These are phyloP conservation scores for Tupaia tana DNA, from an alignment of 2,113 vertebrate species.

Conservation along the genomic window DNA sequence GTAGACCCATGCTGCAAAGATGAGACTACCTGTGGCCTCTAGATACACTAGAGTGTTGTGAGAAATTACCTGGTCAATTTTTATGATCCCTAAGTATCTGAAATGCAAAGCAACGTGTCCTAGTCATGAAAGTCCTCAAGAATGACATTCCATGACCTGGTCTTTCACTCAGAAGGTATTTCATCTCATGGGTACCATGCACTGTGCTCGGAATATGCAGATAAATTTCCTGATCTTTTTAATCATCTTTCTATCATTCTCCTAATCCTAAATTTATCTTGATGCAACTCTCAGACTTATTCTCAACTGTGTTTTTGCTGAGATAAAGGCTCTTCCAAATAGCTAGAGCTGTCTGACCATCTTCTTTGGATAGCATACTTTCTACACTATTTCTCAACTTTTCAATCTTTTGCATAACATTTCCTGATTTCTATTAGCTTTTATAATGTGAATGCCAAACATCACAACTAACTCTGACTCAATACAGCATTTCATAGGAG, in stretches of 20 bases:
- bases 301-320: background rate
- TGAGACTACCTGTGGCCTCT: conserved; percentile 36
- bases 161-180: conserved; percentile 35
- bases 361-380: background rate
- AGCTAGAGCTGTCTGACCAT: background rate
- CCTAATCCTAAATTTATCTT: conserved; percentile 20
- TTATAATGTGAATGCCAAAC: conserved; percentile 49
- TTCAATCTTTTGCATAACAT: conserved; percentile 36
- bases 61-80: conserved; percentile 15
- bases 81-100: conserved; percentile 22
- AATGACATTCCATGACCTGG: background rate
- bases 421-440: conserved; percentile 48
- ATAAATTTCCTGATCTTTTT: background rate
- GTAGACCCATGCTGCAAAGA: background rate
- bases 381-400: conserved; percentile 27
- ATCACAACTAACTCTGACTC: conserved; percentile 1
- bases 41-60: background rate
- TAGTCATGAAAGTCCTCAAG: conserved; percentile 4
- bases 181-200: background rate
- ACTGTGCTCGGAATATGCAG: background rate
- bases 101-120: conserved; percentile 9
- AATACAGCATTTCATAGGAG: background rate
- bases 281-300: background rate
- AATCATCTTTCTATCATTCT: background rate
- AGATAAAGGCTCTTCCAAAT: conserved; percentile 35